Evolutionary conservation across 2,888 invertebrate species (phyloP).

Genomic region (Drosophila dives): DNA sequence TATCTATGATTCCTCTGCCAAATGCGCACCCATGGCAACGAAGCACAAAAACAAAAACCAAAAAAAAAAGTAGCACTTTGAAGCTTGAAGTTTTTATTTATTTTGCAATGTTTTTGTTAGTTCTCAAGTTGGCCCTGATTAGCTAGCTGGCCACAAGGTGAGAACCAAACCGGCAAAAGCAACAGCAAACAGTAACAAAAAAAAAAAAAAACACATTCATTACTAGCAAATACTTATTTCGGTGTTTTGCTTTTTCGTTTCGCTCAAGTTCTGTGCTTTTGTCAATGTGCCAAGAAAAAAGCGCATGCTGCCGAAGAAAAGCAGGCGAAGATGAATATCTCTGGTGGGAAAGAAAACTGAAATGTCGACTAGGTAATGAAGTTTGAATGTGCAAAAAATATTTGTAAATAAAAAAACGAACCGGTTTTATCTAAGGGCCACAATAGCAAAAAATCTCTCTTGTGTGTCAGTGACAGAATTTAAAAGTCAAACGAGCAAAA

Average conservation of each 20-base stretch:
- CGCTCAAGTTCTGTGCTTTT: slow-evolving; percentile 69
- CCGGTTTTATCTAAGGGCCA: slow-evolving; percentile 59
- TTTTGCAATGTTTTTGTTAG: slow-evolving; percentile 26
- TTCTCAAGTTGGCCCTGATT: slow-evolving; percentile 31
- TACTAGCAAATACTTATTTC: slow-evolving; percentile 46
- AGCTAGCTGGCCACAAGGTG: slow-evolving; percentile 42
- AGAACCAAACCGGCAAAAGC: slow-evolving; percentile 18
- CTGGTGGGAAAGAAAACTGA: slow-evolving; percentile 19
- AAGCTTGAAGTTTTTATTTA: slow-evolving; percentile 53
- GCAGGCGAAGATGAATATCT: slow-evolving; percentile 31
- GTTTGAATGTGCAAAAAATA: slow-evolving; percentile 42
- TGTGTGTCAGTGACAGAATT: slow-evolving; percentile 8
- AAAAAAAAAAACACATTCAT: slow-evolving; percentile 35
- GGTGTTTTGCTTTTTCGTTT: slow-evolving; percentile 33
- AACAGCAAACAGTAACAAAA: slow-evolving; percentile 7
- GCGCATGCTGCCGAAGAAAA: slow-evolving; percentile 56
- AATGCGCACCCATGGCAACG: slow-evolving; percentile 55
- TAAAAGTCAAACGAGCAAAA: background rate
- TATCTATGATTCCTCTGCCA: slow-evolving; percentile 32
- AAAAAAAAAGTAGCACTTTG: slow-evolving; percentile 9
- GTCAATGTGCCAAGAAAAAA: slow-evolving; percentile 62
- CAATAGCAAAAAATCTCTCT: slow-evolving; percentile 21
- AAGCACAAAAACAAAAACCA: background rate
- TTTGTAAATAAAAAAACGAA: slow-evolving; percentile 22
- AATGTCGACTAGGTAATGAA: slow-evolving; percentile 38